Evolutionary conservation across 2,797 vertebrate genomes (phyloP).

Genomic region (Chaetodon trifasciatus): DNA sequence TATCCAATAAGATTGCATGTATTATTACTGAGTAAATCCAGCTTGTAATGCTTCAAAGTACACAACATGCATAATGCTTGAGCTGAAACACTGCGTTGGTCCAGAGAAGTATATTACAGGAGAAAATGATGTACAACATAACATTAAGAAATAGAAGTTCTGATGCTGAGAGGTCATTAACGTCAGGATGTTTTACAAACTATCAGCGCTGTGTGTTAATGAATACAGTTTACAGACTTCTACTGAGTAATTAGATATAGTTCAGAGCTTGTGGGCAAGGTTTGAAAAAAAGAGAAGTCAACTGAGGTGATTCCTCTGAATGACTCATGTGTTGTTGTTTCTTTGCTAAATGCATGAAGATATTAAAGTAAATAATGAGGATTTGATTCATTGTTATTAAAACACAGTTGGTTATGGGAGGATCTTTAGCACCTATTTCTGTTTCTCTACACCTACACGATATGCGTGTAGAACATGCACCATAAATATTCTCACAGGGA

Average conservation of each 20-base stretch:
- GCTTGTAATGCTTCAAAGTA: constrained; percentile 17
- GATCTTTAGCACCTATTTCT: background rate
- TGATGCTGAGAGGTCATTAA: constrained; percentile 26
- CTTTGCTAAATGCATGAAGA: background rate
- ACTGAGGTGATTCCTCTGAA: background rate
- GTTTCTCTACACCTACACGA: constrained; percentile 9
- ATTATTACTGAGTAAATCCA: background rate
- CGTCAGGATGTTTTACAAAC: constrained; percentile 19
- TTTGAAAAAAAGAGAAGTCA: constrained; percentile 22
- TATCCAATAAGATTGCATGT: background rate
- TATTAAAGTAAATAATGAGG: background rate
- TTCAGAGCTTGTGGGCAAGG: constrained; percentile 31
- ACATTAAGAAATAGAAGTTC: constrained; percentile 9
- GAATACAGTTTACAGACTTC: constrained; percentile 23
- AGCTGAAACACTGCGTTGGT: background rate
- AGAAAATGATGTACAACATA: background rate
- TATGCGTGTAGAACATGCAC: background rate
- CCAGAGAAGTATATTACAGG: background rate
- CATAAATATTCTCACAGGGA: background rate
- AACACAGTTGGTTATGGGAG: constrained; percentile 4
- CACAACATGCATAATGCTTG: constrained; percentile 1
- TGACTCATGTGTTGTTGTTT: constrained; percentile 29
- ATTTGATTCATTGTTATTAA: background rate
- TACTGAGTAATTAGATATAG: constrained; percentile 31
- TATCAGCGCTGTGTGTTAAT: constrained; percentile 12